Evolutionary conservation across 2,113 vertebrate species (phyloP).

Genomic region (Perccottus glenii): DNA sequence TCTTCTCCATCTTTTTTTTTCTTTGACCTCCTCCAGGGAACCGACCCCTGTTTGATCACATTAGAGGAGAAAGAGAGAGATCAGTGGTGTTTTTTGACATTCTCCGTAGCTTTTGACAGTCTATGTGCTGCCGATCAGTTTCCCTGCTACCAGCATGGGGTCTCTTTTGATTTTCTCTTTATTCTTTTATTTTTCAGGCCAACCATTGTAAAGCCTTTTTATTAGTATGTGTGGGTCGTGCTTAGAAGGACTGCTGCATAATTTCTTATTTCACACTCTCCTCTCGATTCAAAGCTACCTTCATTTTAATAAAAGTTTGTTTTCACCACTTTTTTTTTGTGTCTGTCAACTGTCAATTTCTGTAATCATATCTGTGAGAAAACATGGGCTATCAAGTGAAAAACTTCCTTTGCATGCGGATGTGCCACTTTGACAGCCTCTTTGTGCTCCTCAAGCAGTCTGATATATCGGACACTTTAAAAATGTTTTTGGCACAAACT

Average conservation of each 20-base stretch:
- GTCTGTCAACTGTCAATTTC: constrained; percentile 20
- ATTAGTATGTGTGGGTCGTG: constrained; percentile 59
- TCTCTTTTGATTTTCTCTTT: constrained; percentile 51
- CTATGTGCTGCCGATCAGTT: constrained; percentile 62
- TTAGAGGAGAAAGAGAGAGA: constrained; percentile 63
- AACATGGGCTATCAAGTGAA: not conserved
- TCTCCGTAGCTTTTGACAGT: constrained; percentile 68
- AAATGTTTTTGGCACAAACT: constrained; percentile 10
- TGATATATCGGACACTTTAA: not conserved
- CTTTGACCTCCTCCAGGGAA: constrained; percentile 53
- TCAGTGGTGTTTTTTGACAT: constrained; percentile 65
- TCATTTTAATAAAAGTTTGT: constrained; percentile 15
- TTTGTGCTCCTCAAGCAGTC: constrained; percentile 7
- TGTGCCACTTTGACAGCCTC: constrained; percentile 23
- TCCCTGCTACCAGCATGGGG: constrained; percentile 55
- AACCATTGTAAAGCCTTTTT: constrained; percentile 51
- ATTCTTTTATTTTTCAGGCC: constrained; percentile 45
- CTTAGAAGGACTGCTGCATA: constrained; percentile 52
- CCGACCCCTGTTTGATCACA: constrained; percentile 73
- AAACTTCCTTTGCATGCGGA: constrained; percentile 3
- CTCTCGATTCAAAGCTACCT: constrained; percentile 20
- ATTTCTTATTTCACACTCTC: constrained; percentile 57
- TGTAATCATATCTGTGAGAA: constrained; percentile 25
- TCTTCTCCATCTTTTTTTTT: constrained; percentile 66
- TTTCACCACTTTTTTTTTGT: constrained; percentile 24